A percentile compares a stretch with the other conserved stretches of the same genome.
Conservation (phyloP, 2,888 invertebrate genomes). For the Charanyca ferruginea region DNA sequence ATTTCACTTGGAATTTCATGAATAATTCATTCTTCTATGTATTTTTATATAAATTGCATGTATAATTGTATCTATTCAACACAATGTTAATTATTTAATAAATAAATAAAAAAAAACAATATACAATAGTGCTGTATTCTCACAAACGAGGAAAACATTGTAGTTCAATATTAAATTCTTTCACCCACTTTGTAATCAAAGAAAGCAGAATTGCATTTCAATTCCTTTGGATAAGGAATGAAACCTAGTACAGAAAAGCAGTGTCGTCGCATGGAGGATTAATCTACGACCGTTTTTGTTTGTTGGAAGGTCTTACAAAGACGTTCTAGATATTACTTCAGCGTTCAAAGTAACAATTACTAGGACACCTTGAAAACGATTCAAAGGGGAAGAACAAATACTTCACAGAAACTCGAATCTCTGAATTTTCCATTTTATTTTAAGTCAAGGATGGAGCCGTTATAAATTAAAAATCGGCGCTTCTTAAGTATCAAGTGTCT, state of each 20-base stretch:
- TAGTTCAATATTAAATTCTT: constrained; percentile 40
- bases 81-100: too few relatives aligned
- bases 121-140: not conserved
- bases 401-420: constrained; percentile 1
- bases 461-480: constrained; percentile 17
- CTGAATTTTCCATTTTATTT: not conserved
- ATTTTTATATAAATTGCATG: too few relatives aligned
- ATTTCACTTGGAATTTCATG: too few relatives aligned
- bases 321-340: constrained; percentile 36
- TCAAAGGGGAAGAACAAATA: constrained; percentile 22
- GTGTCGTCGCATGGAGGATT: constrained; percentile 22
- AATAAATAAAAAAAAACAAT: too few relatives aligned
- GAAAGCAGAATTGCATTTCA: constrained; percentile 46
- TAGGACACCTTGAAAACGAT: constrained; percentile 18
- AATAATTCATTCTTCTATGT: too few relatives aligned
- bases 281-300: constrained; percentile 46
- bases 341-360: constrained; percentile 35
- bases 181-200: constrained; percentile 50
- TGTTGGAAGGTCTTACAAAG: constrained; percentile 40
- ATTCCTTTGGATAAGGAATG: constrained; percentile 45
- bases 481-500: constrained; percentile 8
- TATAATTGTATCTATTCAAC: too few relatives aligned
- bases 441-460: not conserved
- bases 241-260: constrained; percentile 20
- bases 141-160: constrained; percentile 10